Conservation (phyloP, 2,888 invertebrate genomes). For the Sarcophaga variegata region DNA sequence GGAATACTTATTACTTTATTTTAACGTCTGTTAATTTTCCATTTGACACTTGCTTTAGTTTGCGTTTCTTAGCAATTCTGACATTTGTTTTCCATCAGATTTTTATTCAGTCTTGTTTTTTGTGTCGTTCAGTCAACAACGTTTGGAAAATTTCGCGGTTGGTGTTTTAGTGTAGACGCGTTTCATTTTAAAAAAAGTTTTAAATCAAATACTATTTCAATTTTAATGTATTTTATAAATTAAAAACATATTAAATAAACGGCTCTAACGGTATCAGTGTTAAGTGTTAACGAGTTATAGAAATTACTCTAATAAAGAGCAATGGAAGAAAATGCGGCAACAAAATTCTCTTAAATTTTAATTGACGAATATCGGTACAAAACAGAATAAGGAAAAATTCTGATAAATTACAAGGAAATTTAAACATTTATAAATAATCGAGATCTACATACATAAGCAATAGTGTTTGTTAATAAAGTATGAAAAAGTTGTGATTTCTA, state of each 20-base stretch:
- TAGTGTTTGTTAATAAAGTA: too few relatives aligned
- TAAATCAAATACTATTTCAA: background rate
- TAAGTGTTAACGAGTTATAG: background rate
- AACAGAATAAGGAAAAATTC: constrained; percentile 61
- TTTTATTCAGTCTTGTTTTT: constrained; percentile 59
- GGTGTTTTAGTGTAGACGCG: background rate
- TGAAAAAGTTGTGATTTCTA: too few relatives aligned
- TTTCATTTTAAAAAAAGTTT: constrained; percentile 13
- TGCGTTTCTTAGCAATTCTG: constrained; percentile 34
- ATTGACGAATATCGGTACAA: constrained; percentile 49
- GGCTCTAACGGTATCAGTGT: background rate
- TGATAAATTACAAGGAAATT: too few relatives aligned
- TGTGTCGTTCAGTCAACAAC: constrained; percentile 46
- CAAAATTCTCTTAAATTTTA: background rate
- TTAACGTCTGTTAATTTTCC: background rate
- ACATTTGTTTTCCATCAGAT: constrained; percentile 28
- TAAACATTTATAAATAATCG: too few relatives aligned
- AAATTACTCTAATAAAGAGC: background rate
- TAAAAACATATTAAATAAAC: background rate
- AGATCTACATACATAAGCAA: too few relatives aligned
- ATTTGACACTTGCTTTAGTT: constrained; percentile 48
- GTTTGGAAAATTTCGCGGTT: background rate
- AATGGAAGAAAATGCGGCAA: constrained; percentile 34
- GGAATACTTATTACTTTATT: background rate
- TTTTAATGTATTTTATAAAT: background rate